Evolutionary conservation across 2,888 invertebrate species (phyloP).

Genomic region (Sipha maydis): DNA sequence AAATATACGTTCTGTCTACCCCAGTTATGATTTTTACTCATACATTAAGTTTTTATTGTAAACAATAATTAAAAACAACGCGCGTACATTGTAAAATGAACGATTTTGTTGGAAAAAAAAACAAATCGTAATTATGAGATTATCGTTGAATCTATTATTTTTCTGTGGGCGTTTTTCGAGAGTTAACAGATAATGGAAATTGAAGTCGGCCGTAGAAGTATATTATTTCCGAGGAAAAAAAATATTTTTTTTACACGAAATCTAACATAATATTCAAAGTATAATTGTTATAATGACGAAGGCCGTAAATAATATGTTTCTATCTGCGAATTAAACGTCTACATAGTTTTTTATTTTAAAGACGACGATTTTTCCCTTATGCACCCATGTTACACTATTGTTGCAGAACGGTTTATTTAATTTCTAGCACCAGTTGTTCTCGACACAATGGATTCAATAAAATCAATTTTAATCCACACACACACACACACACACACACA

Average conservation of each 20-base stretch:
- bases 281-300: conserved; percentile 34
- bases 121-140: conserved; percentile 1
- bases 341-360: neutral
- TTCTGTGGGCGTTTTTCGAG: conserved; percentile 41
- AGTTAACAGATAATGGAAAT: neutral
- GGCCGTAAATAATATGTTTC: conserved; percentile 27
- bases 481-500: neutral
- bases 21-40: conserved; percentile 2
- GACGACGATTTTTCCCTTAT: neutral
- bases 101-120: neutral
- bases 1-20: neutral
- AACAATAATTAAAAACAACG: conserved; percentile 29
- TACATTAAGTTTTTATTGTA: conserved; percentile 4
- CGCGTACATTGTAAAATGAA: neutral
- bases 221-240: neutral
- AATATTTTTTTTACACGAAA: conserved; percentile 1
- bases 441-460: conserved; percentile 5
- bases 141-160: conserved; percentile 24
- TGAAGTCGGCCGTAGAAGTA: neutral
- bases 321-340: neutral
- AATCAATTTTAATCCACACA: neutral
- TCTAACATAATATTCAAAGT: neutral
- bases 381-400: neutral
- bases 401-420: neutral
- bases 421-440: neutral